Percentiles rank a stretch among this genome's conserved stretches.
phyloP scores from a whole-genome alignment of 2,888 invertebrate species.

The Salpingus planirostris region DNA sequence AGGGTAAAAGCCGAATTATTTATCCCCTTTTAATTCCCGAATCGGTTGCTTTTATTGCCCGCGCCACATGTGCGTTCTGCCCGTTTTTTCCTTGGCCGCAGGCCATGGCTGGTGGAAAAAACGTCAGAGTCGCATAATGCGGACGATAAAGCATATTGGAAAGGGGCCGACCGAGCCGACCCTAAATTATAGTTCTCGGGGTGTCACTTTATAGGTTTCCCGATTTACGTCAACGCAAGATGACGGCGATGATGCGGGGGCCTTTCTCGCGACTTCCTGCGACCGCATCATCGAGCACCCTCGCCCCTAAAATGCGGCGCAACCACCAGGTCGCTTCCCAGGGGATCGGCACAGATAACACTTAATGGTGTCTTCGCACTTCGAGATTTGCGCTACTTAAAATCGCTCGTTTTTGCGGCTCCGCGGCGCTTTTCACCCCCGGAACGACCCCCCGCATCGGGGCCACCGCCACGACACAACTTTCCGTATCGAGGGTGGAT shows the following conservation, averaged over 20 bases:
- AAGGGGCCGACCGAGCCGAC: slow-evolving; percentile 23
- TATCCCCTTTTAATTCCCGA: slow-evolving; percentile 7
- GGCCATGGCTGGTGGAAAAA: slow-evolving; percentile 13
- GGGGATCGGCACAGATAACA: slow-evolving; percentile 28
- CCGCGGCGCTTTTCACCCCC: slow-evolving; percentile 9
- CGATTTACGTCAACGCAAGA: slow-evolving; percentile 39
- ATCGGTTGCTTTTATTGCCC: slow-evolving; percentile 8
- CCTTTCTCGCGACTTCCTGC: slow-evolving; percentile 16
- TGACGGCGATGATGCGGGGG: slow-evolving; percentile 26
- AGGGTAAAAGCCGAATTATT: slow-evolving; percentile 1
- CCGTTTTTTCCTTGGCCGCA: slow-evolving; percentile 4
- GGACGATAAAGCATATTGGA: slow-evolving; percentile 32
- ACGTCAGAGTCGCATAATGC: slow-evolving; percentile 24
- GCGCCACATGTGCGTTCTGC: slow-evolving; percentile 7
- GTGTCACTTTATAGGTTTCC: slow-evolving; percentile 35
- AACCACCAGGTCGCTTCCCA: slow-evolving; percentile 28
- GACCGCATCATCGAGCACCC: slow-evolving; percentile 15
- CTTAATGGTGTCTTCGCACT: slow-evolving; percentile 31
- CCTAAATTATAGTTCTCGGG: slow-evolving; percentile 33
- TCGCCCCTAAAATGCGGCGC: slow-evolving; percentile 9
- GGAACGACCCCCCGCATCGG: no score
- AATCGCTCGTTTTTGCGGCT: slow-evolving; percentile 21
- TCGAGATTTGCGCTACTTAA: slow-evolving; percentile 33
- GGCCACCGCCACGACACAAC: slow-evolving; percentile 7
- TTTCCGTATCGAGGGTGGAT: slow-evolving; percentile 10